phyloP scores from a whole-genome alignment of 2,113 vertebrate genomes.

The Geothlypis trichas region DNA sequence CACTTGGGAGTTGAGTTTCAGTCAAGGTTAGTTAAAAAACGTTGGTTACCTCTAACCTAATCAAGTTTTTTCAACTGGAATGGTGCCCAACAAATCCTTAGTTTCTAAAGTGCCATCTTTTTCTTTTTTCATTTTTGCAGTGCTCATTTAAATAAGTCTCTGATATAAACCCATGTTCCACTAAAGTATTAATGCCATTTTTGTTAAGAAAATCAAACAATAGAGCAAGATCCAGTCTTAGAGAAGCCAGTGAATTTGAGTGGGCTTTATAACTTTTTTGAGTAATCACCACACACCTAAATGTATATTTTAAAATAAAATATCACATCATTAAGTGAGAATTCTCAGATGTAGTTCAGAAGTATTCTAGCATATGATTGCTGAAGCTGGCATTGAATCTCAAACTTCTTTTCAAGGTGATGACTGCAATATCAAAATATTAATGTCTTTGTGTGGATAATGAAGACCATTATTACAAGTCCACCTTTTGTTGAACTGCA shows the following conservation, averaged over 20 bases:
- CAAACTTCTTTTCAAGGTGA: neutral
- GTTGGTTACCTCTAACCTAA: neutral
- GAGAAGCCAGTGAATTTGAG: neutral
- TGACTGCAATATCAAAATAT: neutral
- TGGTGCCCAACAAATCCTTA: neutral
- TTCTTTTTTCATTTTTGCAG: neutral
- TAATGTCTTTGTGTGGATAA: neutral
- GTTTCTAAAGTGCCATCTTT: neutral
- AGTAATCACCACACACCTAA: neutral
- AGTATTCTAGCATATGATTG: neutral
- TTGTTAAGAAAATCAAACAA: neutral
- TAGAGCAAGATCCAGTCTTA: neutral
- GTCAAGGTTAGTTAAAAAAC: neutral
- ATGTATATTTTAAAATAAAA: constrained; percentile 21
- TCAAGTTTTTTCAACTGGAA: neutral
- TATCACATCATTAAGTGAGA: neutral
- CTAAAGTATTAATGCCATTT: neutral
- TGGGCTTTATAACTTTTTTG: neutral
- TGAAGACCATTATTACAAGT: neutral
- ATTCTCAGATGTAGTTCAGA: neutral
- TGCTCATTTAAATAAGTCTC: neutral
- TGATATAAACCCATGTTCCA: neutral
- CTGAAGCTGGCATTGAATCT: neutral
- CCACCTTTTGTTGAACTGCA: neutral
- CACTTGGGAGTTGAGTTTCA: neutral